These are phyloP conservation scores for Mylabris sibirica DNA, from an alignment of 2,888 invertebrate genomes.

Conservation along the genomic window DNA sequence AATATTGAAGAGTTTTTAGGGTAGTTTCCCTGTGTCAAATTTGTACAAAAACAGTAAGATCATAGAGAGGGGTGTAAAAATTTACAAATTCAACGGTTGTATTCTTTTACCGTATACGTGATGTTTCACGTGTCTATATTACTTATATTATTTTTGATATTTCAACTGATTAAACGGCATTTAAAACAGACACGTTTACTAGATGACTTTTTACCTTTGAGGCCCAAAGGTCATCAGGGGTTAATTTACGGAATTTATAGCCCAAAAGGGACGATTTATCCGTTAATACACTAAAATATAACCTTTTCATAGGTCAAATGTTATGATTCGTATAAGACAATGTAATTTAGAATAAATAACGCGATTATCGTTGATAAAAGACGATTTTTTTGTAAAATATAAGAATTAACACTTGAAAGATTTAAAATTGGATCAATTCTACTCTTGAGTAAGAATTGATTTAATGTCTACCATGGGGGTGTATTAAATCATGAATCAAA, in stretches of 20 bases:
- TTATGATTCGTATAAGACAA: slow-evolving; percentile 42
- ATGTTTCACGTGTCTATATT: slow-evolving; percentile 31
- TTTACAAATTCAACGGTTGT: slow-evolving; percentile 31
- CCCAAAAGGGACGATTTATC: slow-evolving; percentile 60
- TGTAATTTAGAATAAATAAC: slow-evolving; percentile 19
- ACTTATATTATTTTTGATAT: slow-evolving; percentile 40
- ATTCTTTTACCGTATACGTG: slow-evolving; percentile 30
- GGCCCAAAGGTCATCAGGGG: slow-evolving; percentile 58
- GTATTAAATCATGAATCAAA: slow-evolving; percentile 52
- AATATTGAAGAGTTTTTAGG: slow-evolving; percentile 47
- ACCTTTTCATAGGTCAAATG: slow-evolving; percentile 58
- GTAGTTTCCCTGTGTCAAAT: slow-evolving; percentile 44
- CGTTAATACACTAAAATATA: slow-evolving; percentile 58
- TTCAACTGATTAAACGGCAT: slow-evolving; percentile 45
- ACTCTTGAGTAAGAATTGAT: slow-evolving; percentile 47
- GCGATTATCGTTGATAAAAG: neutral
- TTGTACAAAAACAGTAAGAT: slow-evolving; percentile 30
- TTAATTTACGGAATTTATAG: slow-evolving; percentile 60
- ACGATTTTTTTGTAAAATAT: slow-evolving; percentile 1
- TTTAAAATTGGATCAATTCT: slow-evolving; percentile 30
- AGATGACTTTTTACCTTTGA: slow-evolving; percentile 57
- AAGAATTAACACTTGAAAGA: slow-evolving; percentile 21
- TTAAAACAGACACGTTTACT: slow-evolving; percentile 48
- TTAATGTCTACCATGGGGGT: slow-evolving; percentile 56
- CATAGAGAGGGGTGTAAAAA: slow-evolving; percentile 31